These are phyloP conservation scores for Gymnoscopelus braueri DNA, from an alignment of 2,797 vertebrate genomes.

Conservation along the genomic window DNA sequence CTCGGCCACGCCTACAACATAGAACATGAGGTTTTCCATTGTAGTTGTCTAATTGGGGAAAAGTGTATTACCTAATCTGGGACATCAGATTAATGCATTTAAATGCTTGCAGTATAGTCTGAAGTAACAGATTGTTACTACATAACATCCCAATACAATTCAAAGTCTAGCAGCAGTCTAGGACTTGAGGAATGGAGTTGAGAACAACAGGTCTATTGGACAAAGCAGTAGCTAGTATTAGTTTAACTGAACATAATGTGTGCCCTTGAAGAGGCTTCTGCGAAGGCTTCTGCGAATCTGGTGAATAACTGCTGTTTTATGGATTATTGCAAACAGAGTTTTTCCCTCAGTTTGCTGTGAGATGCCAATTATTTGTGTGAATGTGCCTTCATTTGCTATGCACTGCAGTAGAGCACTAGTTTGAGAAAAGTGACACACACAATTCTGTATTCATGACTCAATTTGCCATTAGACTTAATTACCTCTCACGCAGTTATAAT, in stretches of 20 bases:
- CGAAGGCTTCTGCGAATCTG: constrained; percentile 21
- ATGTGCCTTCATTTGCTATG: constrained; percentile 30
- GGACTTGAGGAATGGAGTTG: background rate
- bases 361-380: constrained; percentile 32
- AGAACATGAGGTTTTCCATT: no score
- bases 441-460: constrained; percentile 56
- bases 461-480: constrained; percentile 65
- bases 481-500: constrained; percentile 71
- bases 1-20: no score
- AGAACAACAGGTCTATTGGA: background rate
- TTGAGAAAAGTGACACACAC: constrained; percentile 38
- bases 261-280: constrained; percentile 21
- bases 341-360: constrained; percentile 25
- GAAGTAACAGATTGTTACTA: no score
- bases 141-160: no score
- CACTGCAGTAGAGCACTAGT: constrained; percentile 47
- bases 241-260: constrained; percentile 8
- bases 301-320: constrained; percentile 22
- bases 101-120: no score
- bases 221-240: constrained; percentile 29
- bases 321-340: constrained; percentile 10
- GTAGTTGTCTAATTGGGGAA: no score
- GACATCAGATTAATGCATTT: no score
- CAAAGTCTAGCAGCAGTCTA: background rate
- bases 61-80: no score